phyloP scores from a whole-genome alignment of 2,888 invertebrate species.

The Clunio marinus region DNA sequence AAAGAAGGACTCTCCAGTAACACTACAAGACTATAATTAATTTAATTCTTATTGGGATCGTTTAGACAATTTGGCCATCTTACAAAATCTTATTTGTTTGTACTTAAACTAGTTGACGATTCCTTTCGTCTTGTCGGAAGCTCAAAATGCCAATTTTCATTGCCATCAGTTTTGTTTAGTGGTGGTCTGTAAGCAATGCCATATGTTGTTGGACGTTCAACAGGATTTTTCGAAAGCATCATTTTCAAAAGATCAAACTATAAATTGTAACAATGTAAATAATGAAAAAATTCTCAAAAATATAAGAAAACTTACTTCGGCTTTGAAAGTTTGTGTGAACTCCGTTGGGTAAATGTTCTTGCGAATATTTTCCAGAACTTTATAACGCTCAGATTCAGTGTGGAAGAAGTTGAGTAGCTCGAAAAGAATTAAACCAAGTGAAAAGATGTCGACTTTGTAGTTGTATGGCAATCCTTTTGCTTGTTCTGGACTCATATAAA shows the following conservation, averaged over 20 bases:
- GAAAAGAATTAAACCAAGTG: constrained; percentile 88
- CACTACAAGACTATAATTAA: too few species aligned
- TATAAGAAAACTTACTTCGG: constrained; percentile 66
- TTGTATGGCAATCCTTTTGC: constrained; percentile 68
- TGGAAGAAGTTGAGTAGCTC: constrained; percentile 85
- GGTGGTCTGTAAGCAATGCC: constrained; percentile 65
- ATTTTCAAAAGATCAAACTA: constrained; percentile 67
- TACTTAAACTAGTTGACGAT: constrained; percentile 20
- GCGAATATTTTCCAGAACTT: constrained; percentile 62
- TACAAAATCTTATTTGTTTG: too few species aligned
- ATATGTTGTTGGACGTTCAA: constrained; percentile 68
- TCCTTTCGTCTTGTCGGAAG: constrained; percentile 49
- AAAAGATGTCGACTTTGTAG: constrained; percentile 93
- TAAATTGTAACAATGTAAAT: constrained; percentile 43
- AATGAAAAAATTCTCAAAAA: not conserved
- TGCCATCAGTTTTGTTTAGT: constrained; percentile 52
- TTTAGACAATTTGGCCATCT: too few species aligned
- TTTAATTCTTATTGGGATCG: too few species aligned
- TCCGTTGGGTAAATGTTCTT: constrained; percentile 64
- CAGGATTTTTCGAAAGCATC: constrained; percentile 73
- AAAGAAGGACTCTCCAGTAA: too few species aligned
- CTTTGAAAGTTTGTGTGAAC: constrained; percentile 61
- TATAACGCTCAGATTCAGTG: constrained; percentile 85
- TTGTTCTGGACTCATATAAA: constrained; percentile 99
- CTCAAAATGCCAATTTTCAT: constrained; percentile 54